These are phyloP conservation scores for Oopsacas minuta DNA, from an alignment of 37 sponge, comb jelly and placozoan genomes.

Conservation along the genomic window DNA sequence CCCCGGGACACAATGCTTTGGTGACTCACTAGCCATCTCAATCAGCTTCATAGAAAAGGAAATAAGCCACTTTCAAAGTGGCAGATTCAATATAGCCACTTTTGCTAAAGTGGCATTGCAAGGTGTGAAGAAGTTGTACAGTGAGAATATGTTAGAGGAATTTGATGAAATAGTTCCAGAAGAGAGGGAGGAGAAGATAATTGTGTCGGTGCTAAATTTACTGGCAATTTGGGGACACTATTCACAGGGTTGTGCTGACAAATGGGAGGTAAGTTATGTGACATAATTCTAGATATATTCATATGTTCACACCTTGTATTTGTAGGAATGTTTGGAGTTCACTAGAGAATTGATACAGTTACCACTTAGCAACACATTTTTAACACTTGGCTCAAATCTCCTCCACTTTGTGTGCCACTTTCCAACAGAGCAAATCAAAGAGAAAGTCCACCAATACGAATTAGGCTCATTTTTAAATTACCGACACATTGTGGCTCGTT, in stretches of 20 bases:
- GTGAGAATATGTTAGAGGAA: not conserved
- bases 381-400: not conserved
- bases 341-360: not conserved
- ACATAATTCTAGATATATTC: not conserved
- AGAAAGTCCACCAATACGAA: not conserved
- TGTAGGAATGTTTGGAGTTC: not conserved
- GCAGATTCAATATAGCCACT: not conserved
- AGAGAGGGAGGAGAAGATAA: not conserved
- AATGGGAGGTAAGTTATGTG: not conserved
- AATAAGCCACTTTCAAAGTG: not conserved
- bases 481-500: conserved; percentile 12
- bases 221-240: not conserved
- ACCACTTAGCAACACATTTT: not conserved
- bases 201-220: not conserved
- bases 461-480: not conserved
- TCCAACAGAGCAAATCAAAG: not conserved
- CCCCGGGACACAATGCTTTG: not conserved
- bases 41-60: conserved; percentile 12
- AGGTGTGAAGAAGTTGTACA: not conserved
- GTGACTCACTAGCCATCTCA: not conserved
- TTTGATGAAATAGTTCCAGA: not conserved
- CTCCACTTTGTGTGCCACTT: not conserved
- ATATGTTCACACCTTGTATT: not conserved
- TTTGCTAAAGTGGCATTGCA: not conserved
- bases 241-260: not conserved